These are phyloP conservation scores for Argyra leucocephala DNA, from an alignment of 2,888 invertebrate genomes.

Conservation along the genomic window DNA sequence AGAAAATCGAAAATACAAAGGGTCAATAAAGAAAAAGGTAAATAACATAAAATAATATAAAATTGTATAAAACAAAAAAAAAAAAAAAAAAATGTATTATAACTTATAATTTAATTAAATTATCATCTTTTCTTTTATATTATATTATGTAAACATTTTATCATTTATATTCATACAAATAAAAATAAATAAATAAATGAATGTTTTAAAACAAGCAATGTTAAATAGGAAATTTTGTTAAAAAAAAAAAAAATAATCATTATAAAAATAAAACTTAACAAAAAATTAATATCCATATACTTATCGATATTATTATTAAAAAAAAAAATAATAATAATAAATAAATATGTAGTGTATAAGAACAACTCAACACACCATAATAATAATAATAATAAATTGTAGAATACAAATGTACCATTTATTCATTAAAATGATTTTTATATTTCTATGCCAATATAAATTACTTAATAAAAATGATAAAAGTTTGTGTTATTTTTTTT, in stretches of 20 bases:
- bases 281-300: background rate
- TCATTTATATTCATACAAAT: too few species aligned
- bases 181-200: background rate
- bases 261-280: background rate
- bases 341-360: too few species aligned
- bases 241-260: background rate
- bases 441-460: slow-evolving; percentile 6
- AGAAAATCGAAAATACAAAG: too few species aligned
- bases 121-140: too few species aligned
- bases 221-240: background rate
- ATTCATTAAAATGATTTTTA: background rate
- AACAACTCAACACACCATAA: too few species aligned
- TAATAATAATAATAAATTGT: background rate
- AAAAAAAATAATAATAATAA: background rate
- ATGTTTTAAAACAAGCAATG: background rate
- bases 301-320: background rate
- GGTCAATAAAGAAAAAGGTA: too few species aligned
- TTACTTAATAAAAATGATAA: background rate
- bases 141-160: too few species aligned
- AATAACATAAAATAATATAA: background rate
- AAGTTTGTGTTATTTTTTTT: background rate
- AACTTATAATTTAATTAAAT: too few species aligned
- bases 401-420: background rate
- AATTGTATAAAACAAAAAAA: too few species aligned
- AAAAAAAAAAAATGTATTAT: too few species aligned